Base-by-base conservation (phyloP, 1,140 invertebrate genomes). In the Diploscapter pachys region DNA sequence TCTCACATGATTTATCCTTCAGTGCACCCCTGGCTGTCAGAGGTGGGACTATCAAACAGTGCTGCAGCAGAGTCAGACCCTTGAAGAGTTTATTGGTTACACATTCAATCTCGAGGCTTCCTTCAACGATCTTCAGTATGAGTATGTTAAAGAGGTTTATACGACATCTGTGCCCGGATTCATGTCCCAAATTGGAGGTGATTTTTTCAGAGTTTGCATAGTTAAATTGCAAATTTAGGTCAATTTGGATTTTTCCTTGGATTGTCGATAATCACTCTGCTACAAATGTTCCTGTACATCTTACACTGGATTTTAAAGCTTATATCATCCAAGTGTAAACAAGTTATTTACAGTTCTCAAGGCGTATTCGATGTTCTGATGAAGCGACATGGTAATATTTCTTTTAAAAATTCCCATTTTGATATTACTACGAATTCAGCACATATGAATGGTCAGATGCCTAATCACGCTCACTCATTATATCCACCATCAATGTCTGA, bases 161-260 rank as follows among this genome's bases (percentile, higher is more conserved):
- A 85, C 82, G 31, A 83, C 79, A n/a, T 79, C 83, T 31, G 74
- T 83, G 5, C 83, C 83, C 11, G 78, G 83, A 0, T 83, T 83
- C 71, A 85, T 83, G 83, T 83, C 82, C 48, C 82, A 83, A 71
- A 85, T 83, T 64, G 82, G 82, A 57, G 82, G 74, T 71, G 9
- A 56, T 51, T 6, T 3, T 2, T 52, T 0, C 48, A 56, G 8
- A 1, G 13, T 52, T 53, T 31, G 13, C 56, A 6, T 72, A 49
- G 51, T 61, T 52, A 63, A 70, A 2, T 8, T 75, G 49, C 9
- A 2, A 5, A 65, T 71, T 61, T 52, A 75, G 74, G 82, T 3
- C 82, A 83, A 75, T 83, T 83, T 66, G 82, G 82, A 1, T 83
- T 83, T 63, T 83, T 85, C 59, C 75, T 83, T 5, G 82, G 82